phyloP scores from a whole-genome alignment of 2,888 invertebrate species.

The Xylota sylvarum region DNA sequence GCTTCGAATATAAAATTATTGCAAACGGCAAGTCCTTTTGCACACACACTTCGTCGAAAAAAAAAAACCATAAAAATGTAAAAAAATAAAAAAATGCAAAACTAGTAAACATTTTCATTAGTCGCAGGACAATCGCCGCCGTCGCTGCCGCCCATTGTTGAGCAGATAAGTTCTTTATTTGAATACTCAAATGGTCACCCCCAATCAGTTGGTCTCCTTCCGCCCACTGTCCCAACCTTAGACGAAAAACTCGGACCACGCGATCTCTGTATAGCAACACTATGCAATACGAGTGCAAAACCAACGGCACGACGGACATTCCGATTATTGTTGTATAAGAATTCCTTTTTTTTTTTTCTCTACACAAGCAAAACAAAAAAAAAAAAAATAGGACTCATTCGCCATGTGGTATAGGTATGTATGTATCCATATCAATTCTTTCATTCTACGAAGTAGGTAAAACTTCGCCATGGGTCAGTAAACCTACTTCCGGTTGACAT shows the following conservation, averaged over 20 bases:
- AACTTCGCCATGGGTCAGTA: slow-evolving; percentile 84
- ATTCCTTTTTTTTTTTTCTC: slow-evolving; percentile 17
- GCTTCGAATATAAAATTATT: slow-evolving; percentile 24
- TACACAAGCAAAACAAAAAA: background rate
- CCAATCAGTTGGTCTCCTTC: slow-evolving; percentile 40
- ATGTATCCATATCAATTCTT: slow-evolving; percentile 34
- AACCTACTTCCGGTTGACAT: slow-evolving; percentile 85
- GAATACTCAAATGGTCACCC: slow-evolving; percentile 66
- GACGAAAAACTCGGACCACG: slow-evolving; percentile 51
- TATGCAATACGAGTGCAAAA: slow-evolving; percentile 12
- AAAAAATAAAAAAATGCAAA: slow-evolving; percentile 37
- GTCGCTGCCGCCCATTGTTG: slow-evolving; percentile 37
- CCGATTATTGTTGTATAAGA: slow-evolving; percentile 68
- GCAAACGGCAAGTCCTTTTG: too few relatives aligned
- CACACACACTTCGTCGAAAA: background rate
- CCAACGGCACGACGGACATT: slow-evolving; percentile 50
- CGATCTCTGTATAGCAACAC: slow-evolving; percentile 39
- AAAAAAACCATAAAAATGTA: slow-evolving; percentile 1
- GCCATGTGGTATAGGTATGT: slow-evolving; percentile 35
- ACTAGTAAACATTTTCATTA: slow-evolving; percentile 58
- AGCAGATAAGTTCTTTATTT: slow-evolving; percentile 68
- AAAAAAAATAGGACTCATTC: slow-evolving; percentile 52
- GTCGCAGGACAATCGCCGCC: slow-evolving; percentile 50
- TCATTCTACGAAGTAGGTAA: slow-evolving; percentile 66
- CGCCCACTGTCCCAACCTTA: slow-evolving; percentile 40